Percentiles rank a stretch among this genome's conserved stretches.
phyloP scores from a whole-genome alignment of 1,140 invertebrate genomes.

The Drosophila repletoides region DNA sequence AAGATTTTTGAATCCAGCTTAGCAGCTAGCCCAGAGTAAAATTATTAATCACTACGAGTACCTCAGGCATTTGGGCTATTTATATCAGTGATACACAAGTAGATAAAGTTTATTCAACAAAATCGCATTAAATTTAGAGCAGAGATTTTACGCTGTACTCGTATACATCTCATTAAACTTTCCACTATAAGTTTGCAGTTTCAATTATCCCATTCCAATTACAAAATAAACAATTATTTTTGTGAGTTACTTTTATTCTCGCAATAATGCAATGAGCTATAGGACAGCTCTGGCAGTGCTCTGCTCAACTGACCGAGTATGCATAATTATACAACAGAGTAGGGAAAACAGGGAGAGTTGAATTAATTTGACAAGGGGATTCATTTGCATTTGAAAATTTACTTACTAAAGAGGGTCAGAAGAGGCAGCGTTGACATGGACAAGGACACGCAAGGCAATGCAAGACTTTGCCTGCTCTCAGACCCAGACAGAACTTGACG shows the following conservation, averaged over 20 bases:
- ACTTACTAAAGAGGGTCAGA: conserved; percentile 7
- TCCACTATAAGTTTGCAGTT: background rate
- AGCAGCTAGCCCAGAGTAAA: too few species aligned
- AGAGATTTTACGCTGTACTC: too few species aligned
- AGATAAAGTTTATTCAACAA: too few species aligned
- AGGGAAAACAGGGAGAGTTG: background rate
- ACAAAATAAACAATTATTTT: conserved; percentile 36
- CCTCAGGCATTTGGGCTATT: too few species aligned
- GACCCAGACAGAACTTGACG: conserved; percentile 19
- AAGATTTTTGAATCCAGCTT: too few species aligned
- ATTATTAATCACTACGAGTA: too few species aligned
- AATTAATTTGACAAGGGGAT: conserved; percentile 48
- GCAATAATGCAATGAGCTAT: conserved; percentile 27
- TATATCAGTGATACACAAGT: too few species aligned
- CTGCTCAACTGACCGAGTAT: conserved; percentile 2
- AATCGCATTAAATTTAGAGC: too few species aligned
- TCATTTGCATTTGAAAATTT: conserved; percentile 60
- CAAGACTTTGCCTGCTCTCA: conserved; percentile 34
- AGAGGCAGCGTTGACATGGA: background rate
- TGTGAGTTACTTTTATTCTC: conserved; percentile 15
- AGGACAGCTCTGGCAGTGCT: background rate
- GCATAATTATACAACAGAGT: conserved; percentile 21
- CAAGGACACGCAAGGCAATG: conserved; percentile 18
- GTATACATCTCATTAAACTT: too few species aligned
- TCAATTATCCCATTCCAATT: conserved; percentile 22